Evolutionary conservation across 2,113 vertebrate genomes (phyloP), one percentile per base, ranked within the genome.

Genomic region (Channa argus): DNA sequence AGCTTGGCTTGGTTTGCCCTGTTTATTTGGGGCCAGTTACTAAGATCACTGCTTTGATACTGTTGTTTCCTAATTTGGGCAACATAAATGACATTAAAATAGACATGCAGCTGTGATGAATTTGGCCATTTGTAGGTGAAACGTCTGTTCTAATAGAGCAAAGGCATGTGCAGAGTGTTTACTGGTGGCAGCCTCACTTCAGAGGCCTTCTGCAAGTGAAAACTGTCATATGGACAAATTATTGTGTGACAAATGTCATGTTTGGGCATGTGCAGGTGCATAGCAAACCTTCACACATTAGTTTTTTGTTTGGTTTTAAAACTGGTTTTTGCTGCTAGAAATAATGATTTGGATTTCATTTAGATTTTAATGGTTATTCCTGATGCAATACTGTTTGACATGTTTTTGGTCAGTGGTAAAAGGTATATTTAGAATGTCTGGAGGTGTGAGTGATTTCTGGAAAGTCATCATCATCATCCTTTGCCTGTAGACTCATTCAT

Each of bases 51-150:
- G n/a, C 52, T 24, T 51, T 43, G 5, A 47, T 2, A 34, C 47
- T 47, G 51, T 75, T 38, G 59, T 83, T 83, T 86, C 80, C 77
- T 86, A 79, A 85, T 71, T 71, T 56, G 44, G 39, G 5, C 41
- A 46, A 15, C 43, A 44, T 3, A 53, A 60, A 72, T 46, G 10
- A 54, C 71, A 43, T 1, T 64, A 24, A 52, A 46, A 13, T 0
- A 53, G 3, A 71, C 6, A 46, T 71, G 34, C 53, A 24, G 24
- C 14, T 46, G 1, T 64, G 44, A 11, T 33, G 37, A n/a, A 6
- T 24, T n/a, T 50, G 4, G 1, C 24, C 24, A 24, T 24, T 52
- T 14, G 4, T 24, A 9, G 53, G 56, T 53, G 11, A 44, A 65
- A 36, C 47, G 4, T 6, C 15, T n/a, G 12, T 52, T 55, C 0